Evolutionary conservation across 2,113 vertebrate genomes (phyloP), one percentile per base, ranked within the genome.

Genomic region (Galeopterus variegatus): DNA sequence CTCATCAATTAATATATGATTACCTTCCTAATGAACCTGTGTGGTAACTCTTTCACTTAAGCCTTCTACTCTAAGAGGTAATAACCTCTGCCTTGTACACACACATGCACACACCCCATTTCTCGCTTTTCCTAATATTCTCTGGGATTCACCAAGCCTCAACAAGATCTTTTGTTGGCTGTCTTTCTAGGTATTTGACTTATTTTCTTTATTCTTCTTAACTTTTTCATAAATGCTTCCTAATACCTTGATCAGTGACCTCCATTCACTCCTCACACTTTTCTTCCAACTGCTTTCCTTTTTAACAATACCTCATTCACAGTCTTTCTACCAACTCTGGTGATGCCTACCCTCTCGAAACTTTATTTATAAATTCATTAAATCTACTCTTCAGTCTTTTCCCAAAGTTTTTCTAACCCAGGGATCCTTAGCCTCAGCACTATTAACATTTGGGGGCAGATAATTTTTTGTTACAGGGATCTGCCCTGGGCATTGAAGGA

Each of bases 131-230:
- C 26, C 21, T 52, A 50, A 0, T 58, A 41, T 81, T 69, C 31
- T 88, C 23, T 82, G 72, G 24, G 31, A 41, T 50, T 33, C 18
- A 62, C 15, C 6, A 50, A 48, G 48, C 8, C n/a, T 95, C 33
- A 82, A 45, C 2, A 83, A 48, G 48, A 84, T 11, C 5, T 28
- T 58, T 85, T 92, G 58, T 41, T 73, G 14, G 50, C 17, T 67
- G 0, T 73, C 12, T 93, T 93, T 70, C 62, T 58, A 81, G 28
- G 80, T 72, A 15, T 7, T 88, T 81, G 26, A 54, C 64, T 85
- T 73, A 52, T 93, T 97, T 95, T 92, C 52, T 31, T 88, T 31
- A 92, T 86, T 86, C 28, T 73, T 79, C 41, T 73, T 94, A 62
- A 77, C 19, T 19, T 67, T 89, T 76, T 8, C 52, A n/a, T 77